phyloP scores from a whole-genome alignment of 2,113 vertebrate genomes.

The Pao palembangensis region DNA sequence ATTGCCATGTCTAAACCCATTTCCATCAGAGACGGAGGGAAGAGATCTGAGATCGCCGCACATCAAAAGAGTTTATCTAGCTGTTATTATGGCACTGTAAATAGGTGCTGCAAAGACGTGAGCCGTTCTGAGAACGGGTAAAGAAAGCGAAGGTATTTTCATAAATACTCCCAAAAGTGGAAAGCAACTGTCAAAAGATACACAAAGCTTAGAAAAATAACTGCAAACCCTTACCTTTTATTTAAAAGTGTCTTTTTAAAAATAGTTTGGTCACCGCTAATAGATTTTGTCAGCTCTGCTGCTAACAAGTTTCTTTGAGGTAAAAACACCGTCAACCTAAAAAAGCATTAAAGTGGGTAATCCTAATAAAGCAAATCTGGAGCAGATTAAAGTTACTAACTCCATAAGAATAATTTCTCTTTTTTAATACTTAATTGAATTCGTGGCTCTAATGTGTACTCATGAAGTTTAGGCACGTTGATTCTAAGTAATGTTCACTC shows the following conservation, averaged over 20 bases:
- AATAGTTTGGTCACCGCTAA: no score
- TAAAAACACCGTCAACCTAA: no score
- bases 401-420: no score
- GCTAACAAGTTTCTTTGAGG: no score
- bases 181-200: not conserved
- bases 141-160: slow-evolving; percentile 1
- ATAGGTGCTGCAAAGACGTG: slow-evolving; percentile 41
- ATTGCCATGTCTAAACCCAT: slow-evolving; percentile 71
- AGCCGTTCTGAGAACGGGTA: slow-evolving; percentile 8
- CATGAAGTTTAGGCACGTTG: no score
- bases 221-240: not conserved
- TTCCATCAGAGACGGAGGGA: slow-evolving; percentile 55
- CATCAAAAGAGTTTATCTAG: slow-evolving; percentile 71
- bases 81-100: slow-evolving; percentile 50
- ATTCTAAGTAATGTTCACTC: not conserved
- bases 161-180: not conserved
- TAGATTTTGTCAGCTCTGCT: no score
- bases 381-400: no score
- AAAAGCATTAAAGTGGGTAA: no score
- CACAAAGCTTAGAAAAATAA: not conserved
- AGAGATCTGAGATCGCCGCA: slow-evolving; percentile 61
- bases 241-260: not conserved
- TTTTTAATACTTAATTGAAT: no score
- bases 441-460: no score
- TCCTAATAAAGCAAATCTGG: no score